phyloP scores from a whole-genome alignment of 2,113 vertebrate genomes.

The Dasyprocta punctata region DNA sequence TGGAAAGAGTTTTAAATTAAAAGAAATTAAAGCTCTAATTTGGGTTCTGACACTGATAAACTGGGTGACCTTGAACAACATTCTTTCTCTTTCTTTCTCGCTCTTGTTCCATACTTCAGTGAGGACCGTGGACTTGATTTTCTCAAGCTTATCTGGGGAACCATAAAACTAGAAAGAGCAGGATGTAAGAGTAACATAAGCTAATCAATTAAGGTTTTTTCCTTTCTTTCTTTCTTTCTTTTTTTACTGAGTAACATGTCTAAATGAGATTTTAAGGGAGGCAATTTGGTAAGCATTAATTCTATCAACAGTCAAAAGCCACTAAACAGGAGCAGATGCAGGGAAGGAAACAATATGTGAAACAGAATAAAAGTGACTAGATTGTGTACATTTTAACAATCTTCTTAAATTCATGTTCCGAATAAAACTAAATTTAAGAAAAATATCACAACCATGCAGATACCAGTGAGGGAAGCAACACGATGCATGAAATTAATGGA shows the following conservation, averaged over 20 bases:
- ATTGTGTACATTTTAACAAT: not conserved
- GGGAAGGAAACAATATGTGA: not conserved
- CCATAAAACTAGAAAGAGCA: not conserved
- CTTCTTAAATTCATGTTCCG: not conserved
- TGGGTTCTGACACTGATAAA: not conserved
- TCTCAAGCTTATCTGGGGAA: not conserved
- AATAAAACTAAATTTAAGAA: not conserved
- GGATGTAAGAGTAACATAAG: not conserved
- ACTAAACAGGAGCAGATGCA: not conserved
- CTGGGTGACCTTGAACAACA: not conserved
- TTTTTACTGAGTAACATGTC: not conserved
- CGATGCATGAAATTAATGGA: not conserved
- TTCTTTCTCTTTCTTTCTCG: not conserved
- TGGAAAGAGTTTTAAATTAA: conserved; percentile 60
- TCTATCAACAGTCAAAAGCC: not conserved
- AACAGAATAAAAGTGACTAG: not conserved
- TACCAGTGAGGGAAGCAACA: not conserved
- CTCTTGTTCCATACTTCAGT: not conserved
- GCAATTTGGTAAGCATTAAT: not conserved
- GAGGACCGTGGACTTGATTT: not conserved
- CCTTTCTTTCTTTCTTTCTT: too few relatives aligned
- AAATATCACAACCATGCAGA: not conserved
- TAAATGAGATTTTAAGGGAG: not conserved
- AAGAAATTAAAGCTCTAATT: conserved; percentile 59
- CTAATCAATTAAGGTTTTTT: not conserved